Conservation (phyloP, 2,113 vertebrate genomes). For the Tor tambroides region DNA sequence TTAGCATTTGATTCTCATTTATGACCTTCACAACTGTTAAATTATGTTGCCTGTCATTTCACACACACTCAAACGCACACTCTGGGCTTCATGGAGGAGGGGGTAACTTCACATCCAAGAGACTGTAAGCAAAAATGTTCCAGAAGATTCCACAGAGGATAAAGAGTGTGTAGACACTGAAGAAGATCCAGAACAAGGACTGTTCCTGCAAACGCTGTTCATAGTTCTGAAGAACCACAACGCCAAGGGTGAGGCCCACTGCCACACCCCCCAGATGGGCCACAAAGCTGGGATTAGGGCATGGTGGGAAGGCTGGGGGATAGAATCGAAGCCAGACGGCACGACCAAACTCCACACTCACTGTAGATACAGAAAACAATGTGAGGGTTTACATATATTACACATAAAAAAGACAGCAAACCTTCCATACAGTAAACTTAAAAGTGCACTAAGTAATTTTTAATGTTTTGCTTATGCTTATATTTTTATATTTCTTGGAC, state of each 20-base stretch:
- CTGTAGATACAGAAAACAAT: slow-evolving; percentile 67
- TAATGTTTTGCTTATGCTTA: neutral
- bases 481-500: neutral
- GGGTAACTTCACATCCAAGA: slow-evolving; percentile 90
- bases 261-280: slow-evolving; percentile 94
- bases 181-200: slow-evolving; percentile 96
- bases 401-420: neutral
- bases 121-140: slow-evolving; percentile 93
- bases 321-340: slow-evolving; percentile 97
- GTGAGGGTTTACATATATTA: neutral
- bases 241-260: slow-evolving; percentile 93
- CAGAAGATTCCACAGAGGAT: slow-evolving; percentile 93
- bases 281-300: slow-evolving; percentile 95
- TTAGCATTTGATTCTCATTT: no score
- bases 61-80: neutral
- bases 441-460: neutral
- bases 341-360: slow-evolving; percentile 97
- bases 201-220: slow-evolving; percentile 97
- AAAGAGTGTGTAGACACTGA: slow-evolving; percentile 90
- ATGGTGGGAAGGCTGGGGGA: slow-evolving; percentile 87
- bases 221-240: slow-evolving; percentile 94
- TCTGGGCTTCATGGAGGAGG: slow-evolving; percentile 80
- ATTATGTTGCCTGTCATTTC: no score
- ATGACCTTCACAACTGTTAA: no score
- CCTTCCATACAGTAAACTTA: neutral